Percentiles rank a stretch among this genome's conserved stretches.
These are phyloP conservation scores for Galbula dea DNA, from an alignment of 2,113 vertebrate species.

Conservation along the genomic window DNA sequence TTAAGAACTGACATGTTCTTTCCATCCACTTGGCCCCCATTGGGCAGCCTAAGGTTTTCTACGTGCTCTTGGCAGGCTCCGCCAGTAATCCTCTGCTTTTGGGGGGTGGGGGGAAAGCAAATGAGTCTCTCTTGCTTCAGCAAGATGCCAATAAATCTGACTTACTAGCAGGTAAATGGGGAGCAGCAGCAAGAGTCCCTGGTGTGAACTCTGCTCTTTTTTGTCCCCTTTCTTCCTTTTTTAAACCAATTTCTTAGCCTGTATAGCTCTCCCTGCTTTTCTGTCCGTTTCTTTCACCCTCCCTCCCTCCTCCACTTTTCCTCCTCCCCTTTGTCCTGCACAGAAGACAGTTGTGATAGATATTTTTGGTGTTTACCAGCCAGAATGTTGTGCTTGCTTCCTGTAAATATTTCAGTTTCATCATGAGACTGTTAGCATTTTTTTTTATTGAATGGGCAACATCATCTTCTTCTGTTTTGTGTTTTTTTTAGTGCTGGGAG, in stretches of 20 bases:
- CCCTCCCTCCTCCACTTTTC: not conserved
- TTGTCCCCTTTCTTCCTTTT: not conserved
- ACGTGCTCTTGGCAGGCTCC: not conserved
- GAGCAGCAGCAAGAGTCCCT: not conserved
- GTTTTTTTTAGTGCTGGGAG: slow-evolving; percentile 48
- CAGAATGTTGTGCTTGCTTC: slow-evolving; percentile 33
- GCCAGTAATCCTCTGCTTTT: not conserved
- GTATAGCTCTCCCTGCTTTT: not conserved
- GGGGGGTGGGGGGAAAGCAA: not conserved
- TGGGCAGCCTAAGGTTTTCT: not conserved
- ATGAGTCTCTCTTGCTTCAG: not conserved
- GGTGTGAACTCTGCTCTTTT: not conserved
- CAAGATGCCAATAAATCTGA: not conserved
- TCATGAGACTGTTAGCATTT: slow-evolving; percentile 62
- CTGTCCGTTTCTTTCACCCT: not conserved
- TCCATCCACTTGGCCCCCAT: not conserved
- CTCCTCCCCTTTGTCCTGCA: not conserved
- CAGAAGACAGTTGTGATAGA: not conserved
- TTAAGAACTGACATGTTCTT: slow-evolving; percentile 15
- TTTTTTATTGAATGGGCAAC: slow-evolving; percentile 21
- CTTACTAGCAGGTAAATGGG: not conserved
- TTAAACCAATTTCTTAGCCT: not conserved
- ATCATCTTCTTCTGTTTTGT: slow-evolving; percentile 48
- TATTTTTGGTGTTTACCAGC: not conserved
- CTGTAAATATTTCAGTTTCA: slow-evolving; percentile 61